phyloP scores from a whole-genome alignment of 2,113 vertebrate species.

The Natator depressus region DNA sequence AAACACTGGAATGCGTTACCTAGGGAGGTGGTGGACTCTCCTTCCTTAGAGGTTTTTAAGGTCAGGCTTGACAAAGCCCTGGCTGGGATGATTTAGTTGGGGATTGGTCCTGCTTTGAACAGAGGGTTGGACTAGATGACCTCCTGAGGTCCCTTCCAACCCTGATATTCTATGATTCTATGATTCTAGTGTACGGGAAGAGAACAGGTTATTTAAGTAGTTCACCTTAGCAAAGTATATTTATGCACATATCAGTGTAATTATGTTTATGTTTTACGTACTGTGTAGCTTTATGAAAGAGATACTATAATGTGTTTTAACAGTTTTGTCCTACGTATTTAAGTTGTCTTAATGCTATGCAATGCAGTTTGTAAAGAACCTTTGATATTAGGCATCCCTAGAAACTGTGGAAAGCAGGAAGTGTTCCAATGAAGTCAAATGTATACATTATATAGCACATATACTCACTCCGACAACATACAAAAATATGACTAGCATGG shows the following conservation, averaged over 20 bases:
- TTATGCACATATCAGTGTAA: neutral
- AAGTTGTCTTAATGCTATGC: neutral
- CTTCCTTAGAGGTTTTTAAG: too few relatives aligned
- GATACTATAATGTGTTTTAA: neutral
- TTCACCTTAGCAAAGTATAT: neutral
- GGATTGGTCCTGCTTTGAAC: too few relatives aligned
- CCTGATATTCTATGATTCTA: too few relatives aligned
- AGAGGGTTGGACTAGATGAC: too few relatives aligned
- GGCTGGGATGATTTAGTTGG: too few relatives aligned
- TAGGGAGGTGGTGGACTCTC: too few relatives aligned
- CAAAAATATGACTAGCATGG: neutral
- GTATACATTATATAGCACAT: fast-evolving
- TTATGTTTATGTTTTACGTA: neutral
- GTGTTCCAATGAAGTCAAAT: neutral
- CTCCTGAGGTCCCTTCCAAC: too few relatives aligned
- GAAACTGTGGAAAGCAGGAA: neutral
- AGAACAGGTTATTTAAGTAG: neutral
- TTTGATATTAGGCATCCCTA: neutral
- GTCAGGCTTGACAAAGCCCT: too few relatives aligned
- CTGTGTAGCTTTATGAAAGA: neutral
- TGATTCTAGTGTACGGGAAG: neutral
- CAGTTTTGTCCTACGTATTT: fast-evolving
- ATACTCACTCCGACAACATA: neutral
- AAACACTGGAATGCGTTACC: too few relatives aligned
- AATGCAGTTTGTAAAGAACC: neutral